phyloP scores from a whole-genome alignment of 2,113 vertebrate genomes.

The Vireo altiloquus region DNA sequence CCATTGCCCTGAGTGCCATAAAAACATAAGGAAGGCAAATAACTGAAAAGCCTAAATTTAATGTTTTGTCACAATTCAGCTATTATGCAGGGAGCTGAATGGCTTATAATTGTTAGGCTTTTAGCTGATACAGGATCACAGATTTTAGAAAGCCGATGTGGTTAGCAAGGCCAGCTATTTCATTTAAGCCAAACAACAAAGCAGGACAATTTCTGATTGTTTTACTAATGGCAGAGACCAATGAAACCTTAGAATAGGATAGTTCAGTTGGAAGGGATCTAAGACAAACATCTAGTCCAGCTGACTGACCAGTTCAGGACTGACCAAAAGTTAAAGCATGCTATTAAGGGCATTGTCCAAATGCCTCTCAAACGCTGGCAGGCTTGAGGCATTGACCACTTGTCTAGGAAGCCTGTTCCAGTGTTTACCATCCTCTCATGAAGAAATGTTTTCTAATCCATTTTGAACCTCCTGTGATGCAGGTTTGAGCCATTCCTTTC shows the following conservation, averaged over 20 bases:
- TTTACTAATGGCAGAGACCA: background rate
- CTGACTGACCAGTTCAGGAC: background rate
- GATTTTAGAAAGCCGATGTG: background rate
- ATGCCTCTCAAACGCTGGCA: background rate
- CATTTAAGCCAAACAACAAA: background rate
- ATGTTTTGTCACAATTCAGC: background rate
- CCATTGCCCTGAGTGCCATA: background rate
- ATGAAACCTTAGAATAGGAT: background rate
- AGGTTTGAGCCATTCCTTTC: background rate
- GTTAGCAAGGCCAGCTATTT: background rate
- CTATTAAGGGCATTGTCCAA: background rate
- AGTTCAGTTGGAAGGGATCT: background rate
- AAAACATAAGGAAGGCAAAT: background rate
- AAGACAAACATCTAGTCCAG: background rate
- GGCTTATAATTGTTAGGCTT: background rate
- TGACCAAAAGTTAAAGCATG: background rate
- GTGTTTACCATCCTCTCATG: background rate
- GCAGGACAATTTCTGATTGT: background rate
- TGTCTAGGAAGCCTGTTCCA: background rate
- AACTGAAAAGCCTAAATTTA: background rate
- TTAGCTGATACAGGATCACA: background rate
- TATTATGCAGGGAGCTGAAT: background rate
- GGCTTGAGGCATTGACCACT: background rate
- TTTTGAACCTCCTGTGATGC: background rate
- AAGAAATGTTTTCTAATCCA: background rate